These are phyloP conservation scores for Pandemis heparana DNA, from an alignment of 2,888 invertebrate species.

Conservation along the genomic window DNA sequence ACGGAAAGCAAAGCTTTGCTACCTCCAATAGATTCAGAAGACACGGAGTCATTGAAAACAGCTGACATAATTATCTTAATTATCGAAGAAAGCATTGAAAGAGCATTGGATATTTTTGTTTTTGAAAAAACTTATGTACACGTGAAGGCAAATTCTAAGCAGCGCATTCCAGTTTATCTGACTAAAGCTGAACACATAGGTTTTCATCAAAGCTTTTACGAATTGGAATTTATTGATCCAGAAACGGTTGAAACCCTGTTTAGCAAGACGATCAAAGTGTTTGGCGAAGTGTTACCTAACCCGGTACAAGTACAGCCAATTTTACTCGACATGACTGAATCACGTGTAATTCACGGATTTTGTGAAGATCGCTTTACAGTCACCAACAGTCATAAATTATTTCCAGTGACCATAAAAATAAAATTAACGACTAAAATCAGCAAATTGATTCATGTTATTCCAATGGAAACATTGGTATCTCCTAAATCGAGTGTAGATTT, in stretches of 20 bases:
- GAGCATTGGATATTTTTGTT: conserved; percentile 64
- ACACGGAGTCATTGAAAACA: conserved; percentile 46
- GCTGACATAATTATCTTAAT: conserved; percentile 53
- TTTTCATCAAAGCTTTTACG: conserved; percentile 68
- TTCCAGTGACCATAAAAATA: conserved; percentile 62
- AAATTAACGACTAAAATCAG: conserved; percentile 68
- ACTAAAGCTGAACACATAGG: conserved; percentile 67
- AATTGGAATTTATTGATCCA: conserved; percentile 61
- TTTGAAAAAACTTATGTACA: conserved; percentile 62
- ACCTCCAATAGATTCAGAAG: conserved; percentile 38
- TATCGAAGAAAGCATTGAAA: conserved; percentile 57
- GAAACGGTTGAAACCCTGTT: conserved; percentile 53
- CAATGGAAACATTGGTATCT: conserved; percentile 60
- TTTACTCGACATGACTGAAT: conserved; percentile 69
- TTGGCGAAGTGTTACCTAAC: conserved; percentile 67
- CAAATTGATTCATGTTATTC: conserved; percentile 64
- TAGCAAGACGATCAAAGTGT: conserved; percentile 62
- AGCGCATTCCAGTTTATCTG: conserved; percentile 60
- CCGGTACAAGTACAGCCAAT: conserved; percentile 66
- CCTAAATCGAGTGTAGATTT: conserved; percentile 54
- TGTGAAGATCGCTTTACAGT: conserved; percentile 63
- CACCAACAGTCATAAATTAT: conserved; percentile 63
- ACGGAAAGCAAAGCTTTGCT: conserved; percentile 48
- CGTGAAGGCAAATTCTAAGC: conserved; percentile 56
- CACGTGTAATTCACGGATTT: conserved; percentile 63